phyloP scores from a whole-genome alignment of 2,113 vertebrate genomes.

The Megaptera novaeangliae region DNA sequence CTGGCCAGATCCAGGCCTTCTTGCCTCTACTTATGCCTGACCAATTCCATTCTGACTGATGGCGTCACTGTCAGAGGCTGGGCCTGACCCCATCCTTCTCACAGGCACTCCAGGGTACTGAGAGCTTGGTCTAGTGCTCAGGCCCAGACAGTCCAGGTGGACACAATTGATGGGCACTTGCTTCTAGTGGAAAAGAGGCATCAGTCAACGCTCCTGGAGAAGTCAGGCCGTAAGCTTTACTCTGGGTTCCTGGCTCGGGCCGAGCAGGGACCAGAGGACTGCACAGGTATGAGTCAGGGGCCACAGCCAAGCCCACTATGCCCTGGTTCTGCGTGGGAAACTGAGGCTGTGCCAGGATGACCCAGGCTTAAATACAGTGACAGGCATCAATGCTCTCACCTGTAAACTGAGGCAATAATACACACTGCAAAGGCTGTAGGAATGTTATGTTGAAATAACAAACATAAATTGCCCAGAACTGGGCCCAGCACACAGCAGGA shows the following conservation, averaged over 20 bases:
- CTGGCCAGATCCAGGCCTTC: neutral
- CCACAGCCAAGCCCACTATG: neutral
- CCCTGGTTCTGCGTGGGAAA: neutral
- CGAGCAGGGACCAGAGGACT: neutral
- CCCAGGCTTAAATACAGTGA: neutral
- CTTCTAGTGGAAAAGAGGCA: neutral
- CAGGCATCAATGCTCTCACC: neutral
- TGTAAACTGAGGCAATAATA: neutral
- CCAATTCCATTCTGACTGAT: neutral
- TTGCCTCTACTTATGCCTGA: neutral
- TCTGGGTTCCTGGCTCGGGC: neutral
- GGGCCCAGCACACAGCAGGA: neutral
- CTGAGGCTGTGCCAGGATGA: neutral
- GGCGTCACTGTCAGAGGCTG: neutral
- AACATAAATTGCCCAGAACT: neutral
- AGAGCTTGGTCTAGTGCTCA: neutral
- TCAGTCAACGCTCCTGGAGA: neutral
- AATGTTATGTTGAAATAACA: neutral
- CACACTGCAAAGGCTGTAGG: neutral
- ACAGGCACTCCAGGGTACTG: neutral
- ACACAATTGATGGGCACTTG: neutral
- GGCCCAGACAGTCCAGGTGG: neutral
- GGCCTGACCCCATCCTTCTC: neutral
- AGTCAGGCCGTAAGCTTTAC: neutral
- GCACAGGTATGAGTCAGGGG: neutral